Conservation (phyloP, 2,113 vertebrate genomes). For the Acinonyx jubatus region DNA sequence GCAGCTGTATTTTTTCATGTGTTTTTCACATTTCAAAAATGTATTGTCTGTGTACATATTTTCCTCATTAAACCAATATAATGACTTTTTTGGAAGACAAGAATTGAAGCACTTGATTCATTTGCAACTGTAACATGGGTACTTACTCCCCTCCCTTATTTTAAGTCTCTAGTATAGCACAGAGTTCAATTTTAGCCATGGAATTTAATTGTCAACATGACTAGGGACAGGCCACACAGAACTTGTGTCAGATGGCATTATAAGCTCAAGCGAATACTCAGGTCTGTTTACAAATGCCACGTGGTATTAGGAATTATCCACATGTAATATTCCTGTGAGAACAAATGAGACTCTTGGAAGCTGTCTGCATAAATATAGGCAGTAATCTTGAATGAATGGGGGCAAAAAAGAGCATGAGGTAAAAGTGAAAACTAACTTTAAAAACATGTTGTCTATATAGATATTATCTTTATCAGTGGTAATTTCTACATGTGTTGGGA, state of each 20-base stretch:
- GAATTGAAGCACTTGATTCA: neutral
- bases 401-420: neutral
- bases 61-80: neutral
- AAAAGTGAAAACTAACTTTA: neutral
- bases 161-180: neutral
- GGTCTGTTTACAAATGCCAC: neutral
- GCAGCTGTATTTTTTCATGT: neutral
- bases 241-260: neutral
- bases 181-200: neutral
- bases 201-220: neutral
- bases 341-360: neutral
- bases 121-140: neutral
- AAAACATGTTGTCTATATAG: neutral
- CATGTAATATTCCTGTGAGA: neutral
- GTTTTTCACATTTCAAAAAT: neutral
- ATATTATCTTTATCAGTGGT: neutral
- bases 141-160: neutral
- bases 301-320: neutral
- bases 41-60: neutral
- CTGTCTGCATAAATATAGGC: neutral
- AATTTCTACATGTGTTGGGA: neutral
- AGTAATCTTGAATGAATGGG: neutral
- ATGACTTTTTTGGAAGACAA: neutral
- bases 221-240: neutral
- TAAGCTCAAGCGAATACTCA: neutral